Evolutionary conservation across 1,140 invertebrate genomes (phyloP).

Genomic region (Leptinotarsa lineolata): DNA sequence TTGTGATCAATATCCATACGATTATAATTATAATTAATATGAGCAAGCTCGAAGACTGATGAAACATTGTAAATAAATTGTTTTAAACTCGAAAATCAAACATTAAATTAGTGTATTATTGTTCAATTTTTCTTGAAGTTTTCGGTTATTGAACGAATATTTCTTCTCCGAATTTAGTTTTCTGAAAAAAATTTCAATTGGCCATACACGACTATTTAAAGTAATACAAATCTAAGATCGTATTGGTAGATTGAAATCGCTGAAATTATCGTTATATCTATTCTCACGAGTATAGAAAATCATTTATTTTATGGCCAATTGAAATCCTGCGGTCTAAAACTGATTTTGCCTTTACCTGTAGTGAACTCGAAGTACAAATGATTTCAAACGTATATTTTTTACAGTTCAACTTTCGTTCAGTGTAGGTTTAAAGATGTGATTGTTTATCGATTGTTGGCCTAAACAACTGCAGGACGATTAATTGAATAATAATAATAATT

Average conservation of each 20-base stretch:
- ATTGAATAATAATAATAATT: slow-evolving; percentile 34
- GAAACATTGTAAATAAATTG: slow-evolving; percentile 42
- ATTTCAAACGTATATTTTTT: slow-evolving; percentile 14
- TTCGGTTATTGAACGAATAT: background rate
- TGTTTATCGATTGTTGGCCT: slow-evolving; percentile 31
- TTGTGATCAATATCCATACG: slow-evolving; percentile 11
- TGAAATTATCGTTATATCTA: too few species aligned
- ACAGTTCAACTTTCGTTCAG: background rate
- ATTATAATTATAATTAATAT: slow-evolving; percentile 27
- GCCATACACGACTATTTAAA: background rate
- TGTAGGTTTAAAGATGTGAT: slow-evolving; percentile 11
- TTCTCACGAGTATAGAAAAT: background rate
- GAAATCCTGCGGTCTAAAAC: slow-evolving; percentile 17
- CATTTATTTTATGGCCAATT: slow-evolving; percentile 11
- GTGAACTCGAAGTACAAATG: slow-evolving; percentile 23
- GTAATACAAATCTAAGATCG: too few species aligned
- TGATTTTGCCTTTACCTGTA: slow-evolving; percentile 12
- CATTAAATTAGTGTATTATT: slow-evolving; percentile 33
- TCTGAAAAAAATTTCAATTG: background rate
- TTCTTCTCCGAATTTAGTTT: background rate
- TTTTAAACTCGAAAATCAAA: slow-evolving; percentile 41
- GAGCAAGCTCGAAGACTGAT: slow-evolving; percentile 42
- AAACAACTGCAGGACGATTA: slow-evolving; percentile 16
- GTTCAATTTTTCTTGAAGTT: slow-evolving; percentile 24
- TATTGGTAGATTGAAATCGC: too few species aligned